A percentile compares a stretch with the other conserved stretches of the same genome.
phyloP scores from a whole-genome alignment of 2,113 vertebrate species.

The Centrocercus urophasianus region DNA sequence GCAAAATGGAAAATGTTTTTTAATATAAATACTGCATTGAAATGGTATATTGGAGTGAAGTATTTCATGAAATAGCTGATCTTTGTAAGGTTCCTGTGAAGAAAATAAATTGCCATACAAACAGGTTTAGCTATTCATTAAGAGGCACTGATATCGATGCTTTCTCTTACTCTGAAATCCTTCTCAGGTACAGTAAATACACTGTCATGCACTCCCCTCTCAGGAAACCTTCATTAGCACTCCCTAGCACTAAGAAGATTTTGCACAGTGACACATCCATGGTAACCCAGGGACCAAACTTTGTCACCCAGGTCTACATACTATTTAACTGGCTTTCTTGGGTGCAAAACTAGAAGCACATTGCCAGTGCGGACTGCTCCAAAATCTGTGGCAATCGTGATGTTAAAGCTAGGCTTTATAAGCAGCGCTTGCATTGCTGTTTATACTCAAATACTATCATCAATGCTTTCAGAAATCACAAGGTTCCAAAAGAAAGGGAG shows the following conservation, averaged over 20 bases:
- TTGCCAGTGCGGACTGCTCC: not conserved
- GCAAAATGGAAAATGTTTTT: slow-evolving; percentile 22
- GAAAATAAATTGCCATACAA: not conserved
- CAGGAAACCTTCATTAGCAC: not conserved
- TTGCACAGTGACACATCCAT: not conserved
- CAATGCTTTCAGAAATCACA: not conserved
- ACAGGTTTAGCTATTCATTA: not conserved
- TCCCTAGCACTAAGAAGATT: not conserved
- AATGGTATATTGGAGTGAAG: not conserved
- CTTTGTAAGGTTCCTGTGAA: not conserved
- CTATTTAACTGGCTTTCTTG: not conserved
- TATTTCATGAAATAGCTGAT: not conserved
- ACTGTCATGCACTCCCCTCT: not conserved
- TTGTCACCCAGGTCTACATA: not conserved
- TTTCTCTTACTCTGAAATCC: not conserved
- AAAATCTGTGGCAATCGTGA: not conserved
- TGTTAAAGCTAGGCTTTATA: not conserved
- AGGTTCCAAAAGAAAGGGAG: not conserved
- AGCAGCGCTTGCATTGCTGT: not conserved
- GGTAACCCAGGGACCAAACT: not conserved
- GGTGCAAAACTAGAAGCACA: not conserved
- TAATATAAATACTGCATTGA: not conserved
- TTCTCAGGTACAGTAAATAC: not conserved
- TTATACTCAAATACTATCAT: not conserved
- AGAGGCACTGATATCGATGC: not conserved